Evolutionary conservation across 1,140 invertebrate genomes (phyloP).

Genomic region (Augochlora pura): DNA sequence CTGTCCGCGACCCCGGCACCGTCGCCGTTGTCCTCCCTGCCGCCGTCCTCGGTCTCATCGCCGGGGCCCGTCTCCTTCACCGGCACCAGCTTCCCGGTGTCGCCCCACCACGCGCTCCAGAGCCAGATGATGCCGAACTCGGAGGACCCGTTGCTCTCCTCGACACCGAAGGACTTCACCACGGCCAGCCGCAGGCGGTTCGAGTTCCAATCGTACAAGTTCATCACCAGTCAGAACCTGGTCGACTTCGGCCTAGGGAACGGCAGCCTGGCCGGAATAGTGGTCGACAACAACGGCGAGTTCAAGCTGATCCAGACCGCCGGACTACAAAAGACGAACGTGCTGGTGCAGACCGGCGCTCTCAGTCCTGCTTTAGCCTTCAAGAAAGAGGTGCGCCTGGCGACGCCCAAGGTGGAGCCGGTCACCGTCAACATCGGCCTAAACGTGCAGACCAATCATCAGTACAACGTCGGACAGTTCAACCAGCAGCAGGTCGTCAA

Average conservation of each 20-base stretch:
- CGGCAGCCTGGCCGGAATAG: slow-evolving; percentile 82
- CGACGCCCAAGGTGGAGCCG: slow-evolving; percentile 71
- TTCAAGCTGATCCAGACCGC: slow-evolving; percentile 84
- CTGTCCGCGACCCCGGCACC: slow-evolving; percentile 83
- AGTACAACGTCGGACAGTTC: slow-evolving; percentile 62
- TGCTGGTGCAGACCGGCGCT: slow-evolving; percentile 77
- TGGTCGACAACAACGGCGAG: slow-evolving; percentile 84
- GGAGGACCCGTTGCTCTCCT: slow-evolving; percentile 90
- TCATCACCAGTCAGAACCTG: slow-evolving; percentile 83
- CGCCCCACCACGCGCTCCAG: slow-evolving; percentile 82
- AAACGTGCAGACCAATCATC: slow-evolving; percentile 63
- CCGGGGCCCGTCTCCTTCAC: slow-evolving; percentile 80
- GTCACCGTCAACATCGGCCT: slow-evolving; percentile 62
- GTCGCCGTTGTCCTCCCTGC: slow-evolving; percentile 81
- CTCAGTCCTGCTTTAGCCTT: slow-evolving; percentile 75
- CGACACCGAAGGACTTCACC: slow-evolving; percentile 89
- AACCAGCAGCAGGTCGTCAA: slow-evolving; percentile 71
- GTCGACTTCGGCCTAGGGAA: slow-evolving; percentile 82
- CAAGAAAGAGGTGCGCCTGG: slow-evolving; percentile 74
- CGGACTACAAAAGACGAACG: slow-evolving; percentile 79
- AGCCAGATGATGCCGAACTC: slow-evolving; percentile 92
- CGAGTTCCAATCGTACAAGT: slow-evolving; percentile 84
- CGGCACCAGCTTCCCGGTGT: slow-evolving; percentile 78
- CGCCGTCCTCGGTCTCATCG: slow-evolving; percentile 81
- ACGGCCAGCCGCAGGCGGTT: slow-evolving; percentile 82